Conservation (phyloP, 2,113 vertebrate species). For the Jacana jacana region DNA sequence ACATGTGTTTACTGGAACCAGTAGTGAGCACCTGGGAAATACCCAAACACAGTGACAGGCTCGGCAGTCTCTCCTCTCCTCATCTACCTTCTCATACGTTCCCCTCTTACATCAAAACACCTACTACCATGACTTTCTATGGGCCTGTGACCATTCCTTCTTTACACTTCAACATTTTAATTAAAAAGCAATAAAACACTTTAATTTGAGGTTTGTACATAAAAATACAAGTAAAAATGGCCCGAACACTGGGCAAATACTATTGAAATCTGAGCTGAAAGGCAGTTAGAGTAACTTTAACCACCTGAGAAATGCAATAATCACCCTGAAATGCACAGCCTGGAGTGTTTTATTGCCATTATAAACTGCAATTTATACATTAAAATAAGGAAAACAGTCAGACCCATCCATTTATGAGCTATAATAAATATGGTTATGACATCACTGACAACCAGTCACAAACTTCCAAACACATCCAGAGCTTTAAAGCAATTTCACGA, state of each 20-base stretch:
- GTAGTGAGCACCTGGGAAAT: background rate
- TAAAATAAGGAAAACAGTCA: slow-evolving; percentile 73
- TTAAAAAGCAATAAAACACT: slow-evolving; percentile 74
- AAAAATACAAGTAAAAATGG: slow-evolving; percentile 65
- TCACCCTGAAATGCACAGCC: slow-evolving; percentile 68
- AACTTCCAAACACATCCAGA: slow-evolving; percentile 59
- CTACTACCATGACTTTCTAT: background rate
- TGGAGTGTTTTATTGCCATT: slow-evolving; percentile 71
- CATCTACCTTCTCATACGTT: background rate
- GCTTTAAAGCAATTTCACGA: slow-evolving; percentile 36
- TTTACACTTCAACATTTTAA: slow-evolving; percentile 64
- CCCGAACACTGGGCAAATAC: slow-evolving; percentile 64
- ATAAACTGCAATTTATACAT: slow-evolving; percentile 70
- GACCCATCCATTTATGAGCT: slow-evolving; percentile 70
- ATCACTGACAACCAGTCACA: slow-evolving; percentile 71
- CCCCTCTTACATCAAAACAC: background rate
- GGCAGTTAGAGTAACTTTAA: slow-evolving; percentile 74
- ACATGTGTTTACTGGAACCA: background rate
- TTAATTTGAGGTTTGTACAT: slow-evolving; percentile 68
- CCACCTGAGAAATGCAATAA: slow-evolving; percentile 73
- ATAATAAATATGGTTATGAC: slow-evolving; percentile 74
- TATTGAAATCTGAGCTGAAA: slow-evolving; percentile 70
- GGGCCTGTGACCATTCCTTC: slow-evolving; percentile 34
- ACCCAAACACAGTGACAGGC: background rate
- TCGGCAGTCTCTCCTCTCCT: background rate